A percentile compares a stretch with the other conserved stretches of the same genome.
Conservation (phyloP, 2,797 vertebrate genomes). For the Falco biarmicus region DNA sequence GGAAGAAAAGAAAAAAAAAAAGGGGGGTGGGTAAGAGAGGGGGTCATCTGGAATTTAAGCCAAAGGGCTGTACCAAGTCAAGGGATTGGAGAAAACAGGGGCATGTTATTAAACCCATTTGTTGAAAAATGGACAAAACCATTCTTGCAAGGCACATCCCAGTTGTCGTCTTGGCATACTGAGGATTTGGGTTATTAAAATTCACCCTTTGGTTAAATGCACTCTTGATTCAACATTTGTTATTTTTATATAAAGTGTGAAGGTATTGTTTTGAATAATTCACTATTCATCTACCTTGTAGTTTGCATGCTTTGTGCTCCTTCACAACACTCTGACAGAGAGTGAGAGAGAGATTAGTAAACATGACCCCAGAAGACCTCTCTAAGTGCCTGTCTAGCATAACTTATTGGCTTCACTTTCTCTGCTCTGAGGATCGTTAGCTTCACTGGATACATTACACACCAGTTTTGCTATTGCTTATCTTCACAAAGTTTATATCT, state of each 20-base stretch:
- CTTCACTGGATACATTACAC: slow-evolving; percentile 27
- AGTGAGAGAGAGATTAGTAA: slow-evolving; percentile 70
- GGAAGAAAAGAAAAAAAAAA: neutral
- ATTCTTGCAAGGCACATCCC: neutral
- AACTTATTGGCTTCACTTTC: slow-evolving; percentile 71
- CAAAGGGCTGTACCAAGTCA: slow-evolving; percentile 23
- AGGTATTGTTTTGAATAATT: slow-evolving; percentile 44
- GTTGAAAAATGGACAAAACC: neutral
- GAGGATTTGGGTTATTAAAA: neutral
- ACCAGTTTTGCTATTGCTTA: slow-evolving; percentile 7
- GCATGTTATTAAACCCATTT: slow-evolving; percentile 19
- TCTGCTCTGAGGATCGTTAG: slow-evolving; percentile 39
- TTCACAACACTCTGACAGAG: slow-evolving; percentile 52
- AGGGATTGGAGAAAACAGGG: neutral
- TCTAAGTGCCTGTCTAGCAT: slow-evolving; percentile 70
- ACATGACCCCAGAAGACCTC: slow-evolving; percentile 71
- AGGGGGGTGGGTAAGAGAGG: neutral
- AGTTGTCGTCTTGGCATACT: neutral
- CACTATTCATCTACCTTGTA: slow-evolving; percentile 16
- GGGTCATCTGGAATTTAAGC: slow-evolving; percentile 38
- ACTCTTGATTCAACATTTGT: neutral
- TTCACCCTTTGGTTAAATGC: slow-evolving; percentile 4
- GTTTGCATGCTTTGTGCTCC: slow-evolving; percentile 47
- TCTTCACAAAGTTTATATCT: slow-evolving; percentile 39
- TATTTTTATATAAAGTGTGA: slow-evolving; percentile 17